Evolutionary conservation across 2,888 invertebrate genomes (phyloP), one percentile per base, ranked within the genome.

Genomic region (Conus canariensis): DNA sequence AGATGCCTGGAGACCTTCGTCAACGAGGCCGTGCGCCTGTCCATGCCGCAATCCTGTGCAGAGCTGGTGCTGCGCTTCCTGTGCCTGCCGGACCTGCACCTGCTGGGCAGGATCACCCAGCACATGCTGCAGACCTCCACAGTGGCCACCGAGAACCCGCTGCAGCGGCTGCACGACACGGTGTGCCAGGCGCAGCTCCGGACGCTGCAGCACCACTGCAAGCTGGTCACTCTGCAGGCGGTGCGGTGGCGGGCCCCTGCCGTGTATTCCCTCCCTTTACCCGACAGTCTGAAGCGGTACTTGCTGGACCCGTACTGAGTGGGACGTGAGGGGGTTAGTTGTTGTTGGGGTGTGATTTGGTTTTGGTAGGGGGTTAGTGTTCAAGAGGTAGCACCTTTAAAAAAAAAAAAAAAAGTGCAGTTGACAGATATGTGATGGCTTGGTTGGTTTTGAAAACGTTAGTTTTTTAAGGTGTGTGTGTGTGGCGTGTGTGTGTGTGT

Each of bases 211-310:
- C 89, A 89, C 60, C 56, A 45, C n/a, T 67, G 83, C 30, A 89
- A 89, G 60, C 67, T 85, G 59, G 85, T 16, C 59, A 60, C 85
- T 25, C 77, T 89, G 16, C 25, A 60, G 10, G 77, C 85, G 16
- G 2, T 85, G 67, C 14, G 45, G 19, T 85, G 85, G 85, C 70
- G 77, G 58, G 12, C 67, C 67, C n/a, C 25, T 0, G 30, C 74
- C 16, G 58, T 89, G 85, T 59, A 85, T 8, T 6, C 5, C 56
- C 74, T 89, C 7, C 89, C 89, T 8, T 22, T 89, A 22, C 89
- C 89, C 9, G 89, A 89, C 58, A 85, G 89, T 19, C 77, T 89
- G n/a, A 89, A 89, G 77, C 89, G 89, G 5, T 89, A 89, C 60
- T 30, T 89, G 19, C 12, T 16, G 14, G 89, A 89, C 56, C 45